Conservation (phyloP, 2,888 invertebrate genomes). For the Acanthosepion lycidas region DNA sequence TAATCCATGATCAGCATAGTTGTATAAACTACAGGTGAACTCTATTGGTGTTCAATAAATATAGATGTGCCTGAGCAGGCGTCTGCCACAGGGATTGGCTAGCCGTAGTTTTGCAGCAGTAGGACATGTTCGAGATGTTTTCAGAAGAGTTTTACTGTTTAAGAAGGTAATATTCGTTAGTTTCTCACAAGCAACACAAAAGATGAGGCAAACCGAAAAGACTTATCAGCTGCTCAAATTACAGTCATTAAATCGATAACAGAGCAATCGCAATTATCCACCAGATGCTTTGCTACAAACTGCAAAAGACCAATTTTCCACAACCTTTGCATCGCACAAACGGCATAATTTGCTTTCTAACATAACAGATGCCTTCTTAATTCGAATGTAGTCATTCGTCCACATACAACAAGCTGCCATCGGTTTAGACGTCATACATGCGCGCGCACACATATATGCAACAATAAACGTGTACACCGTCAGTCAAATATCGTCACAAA, state of each 20-base stretch:
- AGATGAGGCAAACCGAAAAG: neutral
- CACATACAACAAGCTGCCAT: neutral
- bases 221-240: neutral
- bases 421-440: neutral
- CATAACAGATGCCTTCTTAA: slow-evolving; percentile 8
- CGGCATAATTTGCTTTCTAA: slow-evolving; percentile 13
- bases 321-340: neutral
- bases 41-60: no score
- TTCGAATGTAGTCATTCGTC: slow-evolving; percentile 20
- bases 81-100: no score
- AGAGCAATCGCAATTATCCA: neutral
- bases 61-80: no score
- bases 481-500: neutral
- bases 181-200: neutral
- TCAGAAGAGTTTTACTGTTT: no score
- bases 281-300: slow-evolving; percentile 20
- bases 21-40: no score
- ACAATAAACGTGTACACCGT: neutral
- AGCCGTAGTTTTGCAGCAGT: no score
- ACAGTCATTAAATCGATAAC: neutral
- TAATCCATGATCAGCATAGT: no score
- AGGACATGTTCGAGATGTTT: no score
- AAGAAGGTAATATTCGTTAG: no score
- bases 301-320: neutral
- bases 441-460: neutral